Base-by-base conservation (phyloP, 2,113 vertebrate species). In the Helogale parvula region DNA sequence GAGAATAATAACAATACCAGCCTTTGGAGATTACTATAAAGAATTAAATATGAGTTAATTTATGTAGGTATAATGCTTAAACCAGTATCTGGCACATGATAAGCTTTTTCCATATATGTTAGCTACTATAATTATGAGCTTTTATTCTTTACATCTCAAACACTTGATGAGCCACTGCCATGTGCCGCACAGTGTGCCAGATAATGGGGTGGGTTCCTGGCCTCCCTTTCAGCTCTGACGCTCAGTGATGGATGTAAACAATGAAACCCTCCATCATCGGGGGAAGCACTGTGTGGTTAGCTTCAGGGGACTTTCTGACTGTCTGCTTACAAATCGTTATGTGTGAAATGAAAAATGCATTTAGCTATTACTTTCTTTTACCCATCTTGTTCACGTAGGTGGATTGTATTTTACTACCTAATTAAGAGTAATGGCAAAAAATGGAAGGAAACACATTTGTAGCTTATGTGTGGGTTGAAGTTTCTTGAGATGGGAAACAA, bases 311-410 rank as follows among this genome's bases (percentile, higher is more conserved):
- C 52, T 82, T 68, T 94, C 89, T 79, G 92, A 80, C 69, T 94
- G 76, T 90, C 35, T 71, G 57, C 90, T 96, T 97, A 95, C 76
- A 96, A 81, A 97, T 94, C 0, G 17, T 96, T 94, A 45, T 69
- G 95, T 97, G 92, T 94, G 68, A 97, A 97, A 97, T 96, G 96
- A 98, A 97, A 97, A 97, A 97, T 97, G 95, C 92, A 94, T 97
- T 91, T 97, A 94, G 93, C 84, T 69, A 63, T 97, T 96, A 86
- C 94, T 97, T 92, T 97, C 96, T 97, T 96, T 97, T 98, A 96
- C 96, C 92, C 92, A 91, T 97, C 97, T 95, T 80, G 77, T 97
- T 98, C 92, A 95, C 0, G 45, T 97, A 97, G 97, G 97, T 98
- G 90, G 96, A 90, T 94, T 98, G 96, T 97, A 97, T 97, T 97